Evolutionary conservation across 2,797 vertebrate genomes (phyloP).

Genomic region (Danio aesculapii): DNA sequence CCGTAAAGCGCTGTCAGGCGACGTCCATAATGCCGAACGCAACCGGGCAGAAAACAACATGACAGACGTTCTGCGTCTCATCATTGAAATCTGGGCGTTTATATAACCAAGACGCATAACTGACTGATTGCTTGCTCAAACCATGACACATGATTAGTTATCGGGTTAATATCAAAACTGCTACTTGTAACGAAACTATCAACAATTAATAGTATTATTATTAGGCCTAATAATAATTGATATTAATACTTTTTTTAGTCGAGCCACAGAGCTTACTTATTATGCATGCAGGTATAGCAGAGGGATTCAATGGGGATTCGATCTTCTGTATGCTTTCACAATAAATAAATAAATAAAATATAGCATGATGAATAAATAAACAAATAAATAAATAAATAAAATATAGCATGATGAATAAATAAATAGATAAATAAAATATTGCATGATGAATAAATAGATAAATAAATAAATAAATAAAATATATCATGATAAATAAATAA

Average conservation of each 20-base stretch:
- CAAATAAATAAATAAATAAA: too few species aligned
- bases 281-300: constrained; percentile 1
- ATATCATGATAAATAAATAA: too few species aligned
- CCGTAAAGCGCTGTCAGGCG: constrained; percentile 47
- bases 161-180: neutral
- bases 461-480: too few species aligned
- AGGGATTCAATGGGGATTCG: neutral
- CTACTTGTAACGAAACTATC: neutral
- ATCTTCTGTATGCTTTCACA: neutral
- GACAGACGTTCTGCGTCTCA: constrained; percentile 16
- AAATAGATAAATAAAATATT: too few species aligned
- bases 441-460: too few species aligned
- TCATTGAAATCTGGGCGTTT: constrained; percentile 14
- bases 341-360: too few species aligned
- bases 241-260: neutral
- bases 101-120: constrained; percentile 21
- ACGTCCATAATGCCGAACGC: constrained; percentile 51
- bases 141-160: neutral
- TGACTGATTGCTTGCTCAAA: neutral
- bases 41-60: constrained; percentile 42
- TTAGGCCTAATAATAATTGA: neutral
- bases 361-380: too few species aligned
- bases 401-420: too few species aligned
- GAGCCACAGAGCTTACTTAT: neutral
- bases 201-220: neutral